Percentiles rank a stretch among this genome's conserved stretches.
These are phyloP conservation scores for Leptestheria dahalacensis DNA, from an alignment of 1,140 invertebrate species.

Conservation along the genomic window DNA sequence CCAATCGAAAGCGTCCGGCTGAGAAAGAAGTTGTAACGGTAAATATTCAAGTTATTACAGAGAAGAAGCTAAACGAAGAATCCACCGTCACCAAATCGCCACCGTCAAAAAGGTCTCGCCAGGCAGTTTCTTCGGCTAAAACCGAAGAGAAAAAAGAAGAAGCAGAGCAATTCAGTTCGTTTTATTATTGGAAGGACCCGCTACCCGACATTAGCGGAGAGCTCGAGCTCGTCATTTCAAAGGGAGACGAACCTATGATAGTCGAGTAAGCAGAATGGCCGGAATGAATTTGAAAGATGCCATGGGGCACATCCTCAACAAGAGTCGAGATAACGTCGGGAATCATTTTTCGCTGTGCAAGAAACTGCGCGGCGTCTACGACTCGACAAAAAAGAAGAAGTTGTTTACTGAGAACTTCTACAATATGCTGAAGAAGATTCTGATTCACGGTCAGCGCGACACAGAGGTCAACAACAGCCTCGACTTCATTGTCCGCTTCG, in stretches of 20 bases:
- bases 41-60: too few relatives aligned
- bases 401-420: conserved; percentile 17
- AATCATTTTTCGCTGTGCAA: conserved; percentile 11
- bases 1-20: too few relatives aligned
- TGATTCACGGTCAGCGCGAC: conserved; percentile 42
- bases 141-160: conserved; percentile 3
- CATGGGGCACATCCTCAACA: conserved; percentile 17
- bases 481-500: conserved; percentile 47
- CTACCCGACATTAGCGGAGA: conserved; percentile 14
- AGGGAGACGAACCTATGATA: conserved; percentile 5
- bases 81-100: too few relatives aligned
- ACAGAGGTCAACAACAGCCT: conserved; percentile 44
- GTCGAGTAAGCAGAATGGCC: conserved; percentile 3
- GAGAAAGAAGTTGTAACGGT: too few relatives aligned
- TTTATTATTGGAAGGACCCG: conserved; percentile 16
- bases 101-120: too few relatives aligned
- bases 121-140: too few relatives aligned
- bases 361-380: conserved; percentile 5
- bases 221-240: background rate
- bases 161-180: conserved; percentile 7
- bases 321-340: conserved; percentile 11
- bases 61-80: too few relatives aligned
- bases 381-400: background rate
- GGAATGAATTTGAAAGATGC: conserved; percentile 11
- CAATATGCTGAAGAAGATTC: conserved; percentile 21